These are phyloP conservation scores for Takifugu rubripes DNA, from an alignment of 2,797 vertebrate species.

Conservation along the genomic window DNA sequence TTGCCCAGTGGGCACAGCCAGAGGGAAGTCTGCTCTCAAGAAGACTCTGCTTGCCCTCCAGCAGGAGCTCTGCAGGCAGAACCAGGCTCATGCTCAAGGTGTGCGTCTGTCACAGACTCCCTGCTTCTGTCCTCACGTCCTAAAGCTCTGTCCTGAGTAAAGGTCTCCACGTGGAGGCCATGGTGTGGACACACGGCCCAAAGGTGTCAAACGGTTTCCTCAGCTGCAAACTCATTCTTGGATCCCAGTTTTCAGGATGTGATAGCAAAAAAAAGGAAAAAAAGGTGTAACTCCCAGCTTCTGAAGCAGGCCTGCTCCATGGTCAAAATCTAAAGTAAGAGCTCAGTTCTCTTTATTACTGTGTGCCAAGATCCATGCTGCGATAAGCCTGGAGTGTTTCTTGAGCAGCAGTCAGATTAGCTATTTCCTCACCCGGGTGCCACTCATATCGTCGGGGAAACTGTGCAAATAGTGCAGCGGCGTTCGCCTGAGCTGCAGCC, in stretches of 20 bases:
- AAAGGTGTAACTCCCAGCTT: no score
- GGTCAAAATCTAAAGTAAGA: neutral
- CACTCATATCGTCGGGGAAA: conserved; percentile 4
- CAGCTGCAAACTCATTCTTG: no score
- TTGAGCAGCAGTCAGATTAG: conserved; percentile 7
- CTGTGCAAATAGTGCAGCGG: conserved; percentile 17
- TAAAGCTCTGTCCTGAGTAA: no score
- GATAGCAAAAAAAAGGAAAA: no score
- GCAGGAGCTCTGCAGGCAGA: neutral
- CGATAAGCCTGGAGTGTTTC: conserved; percentile 1
- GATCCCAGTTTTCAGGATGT: no score
- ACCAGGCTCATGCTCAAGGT: neutral
- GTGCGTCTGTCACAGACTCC: neutral
- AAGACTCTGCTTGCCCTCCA: neutral
- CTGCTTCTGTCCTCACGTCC: no score
- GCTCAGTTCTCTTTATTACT: neutral
- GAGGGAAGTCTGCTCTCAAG: neutral
- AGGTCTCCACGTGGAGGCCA: no score
- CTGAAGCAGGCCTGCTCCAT: no score
- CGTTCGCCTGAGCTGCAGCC: conserved; percentile 4
- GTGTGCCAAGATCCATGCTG: neutral
- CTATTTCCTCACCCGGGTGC: neutral
- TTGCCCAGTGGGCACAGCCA: neutral
- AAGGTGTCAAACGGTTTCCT: no score
- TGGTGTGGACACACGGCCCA: no score